These are phyloP conservation scores for Aricia agestis DNA, from an alignment of 1,140 invertebrate species.

Conservation along the genomic window DNA sequence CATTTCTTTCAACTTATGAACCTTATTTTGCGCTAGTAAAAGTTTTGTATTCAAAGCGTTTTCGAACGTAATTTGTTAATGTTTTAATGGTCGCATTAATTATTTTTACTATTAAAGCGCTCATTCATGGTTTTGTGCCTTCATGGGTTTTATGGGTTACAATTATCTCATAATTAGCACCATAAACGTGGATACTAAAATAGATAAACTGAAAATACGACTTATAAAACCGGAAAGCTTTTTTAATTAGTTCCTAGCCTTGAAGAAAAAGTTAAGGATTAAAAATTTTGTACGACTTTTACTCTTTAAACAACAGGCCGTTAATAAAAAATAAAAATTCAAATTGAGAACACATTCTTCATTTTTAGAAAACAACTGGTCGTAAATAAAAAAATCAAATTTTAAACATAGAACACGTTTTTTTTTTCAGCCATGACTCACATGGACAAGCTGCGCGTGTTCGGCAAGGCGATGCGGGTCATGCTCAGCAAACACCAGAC, in stretches of 20 bases:
- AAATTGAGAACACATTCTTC: too few species aligned
- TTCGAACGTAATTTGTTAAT: conserved; percentile 14
- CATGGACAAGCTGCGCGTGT: conserved; percentile 97
- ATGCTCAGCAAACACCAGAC: conserved; percentile 98
- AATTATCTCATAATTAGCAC: conserved; percentile 4
- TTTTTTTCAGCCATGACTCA: conserved; percentile 91
- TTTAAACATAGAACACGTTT: too few species aligned
- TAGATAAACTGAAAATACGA: not conserved
- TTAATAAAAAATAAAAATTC: too few species aligned
- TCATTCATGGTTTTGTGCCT: not conserved
- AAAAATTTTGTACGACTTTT: too few species aligned
- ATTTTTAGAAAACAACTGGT: too few species aligned
- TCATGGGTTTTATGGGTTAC: not conserved
- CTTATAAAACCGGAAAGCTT: not conserved
- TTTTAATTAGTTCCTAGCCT: not conserved
- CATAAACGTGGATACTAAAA: not conserved
- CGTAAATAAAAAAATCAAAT: too few species aligned
- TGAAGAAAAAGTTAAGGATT: too few species aligned
- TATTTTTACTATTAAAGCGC: not conserved
- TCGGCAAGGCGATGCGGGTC: conserved; percentile 97
- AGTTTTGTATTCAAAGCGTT: conserved; percentile 23
- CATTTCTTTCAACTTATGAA: conserved; percentile 19
- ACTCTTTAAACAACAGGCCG: too few species aligned
- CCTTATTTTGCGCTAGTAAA: conserved; percentile 13
- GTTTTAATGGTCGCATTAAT: not conserved